These are phyloP conservation scores for Prunella fulvescens DNA, from an alignment of 2,113 vertebrate species.

Conservation along the genomic window DNA sequence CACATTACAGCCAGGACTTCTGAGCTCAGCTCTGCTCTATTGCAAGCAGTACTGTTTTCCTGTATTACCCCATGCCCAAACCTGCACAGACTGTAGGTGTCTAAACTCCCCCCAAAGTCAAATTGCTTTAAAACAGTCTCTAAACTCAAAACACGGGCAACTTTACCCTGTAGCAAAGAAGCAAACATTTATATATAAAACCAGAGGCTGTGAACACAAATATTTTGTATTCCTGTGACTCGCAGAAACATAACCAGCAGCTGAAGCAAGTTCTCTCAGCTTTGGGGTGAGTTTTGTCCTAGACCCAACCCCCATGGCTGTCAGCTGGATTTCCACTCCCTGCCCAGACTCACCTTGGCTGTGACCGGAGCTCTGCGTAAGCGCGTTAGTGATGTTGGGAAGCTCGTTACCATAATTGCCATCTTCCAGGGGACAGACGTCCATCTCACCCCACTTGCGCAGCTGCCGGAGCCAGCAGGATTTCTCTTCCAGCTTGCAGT, in stretches of 20 bases:
- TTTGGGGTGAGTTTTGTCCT: not conserved
- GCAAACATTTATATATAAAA: not conserved
- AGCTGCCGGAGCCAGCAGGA: constrained; percentile 93
- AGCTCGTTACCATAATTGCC: constrained; percentile 97
- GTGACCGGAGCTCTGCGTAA: constrained; percentile 87
- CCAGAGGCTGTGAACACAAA: not conserved
- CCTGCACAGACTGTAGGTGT: not conserved
- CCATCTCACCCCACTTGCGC: constrained; percentile 94
- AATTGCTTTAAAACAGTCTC: not conserved
- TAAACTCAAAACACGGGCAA: not conserved
- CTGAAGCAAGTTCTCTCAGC: not conserved
- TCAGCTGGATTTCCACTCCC: not conserved
- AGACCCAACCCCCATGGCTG: not conserved
- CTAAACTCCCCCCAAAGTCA: not conserved
- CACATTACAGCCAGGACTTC: not conserved
- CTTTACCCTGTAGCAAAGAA: not conserved
- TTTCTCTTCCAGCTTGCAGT: constrained; percentile 97
- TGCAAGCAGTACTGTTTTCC: not conserved
- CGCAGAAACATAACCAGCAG: not conserved
- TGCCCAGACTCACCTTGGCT: constrained; percentile 81
- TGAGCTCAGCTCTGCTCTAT: not conserved
- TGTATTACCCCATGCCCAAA: not conserved
- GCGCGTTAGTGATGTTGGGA: constrained; percentile 94
- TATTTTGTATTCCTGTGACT: not conserved
- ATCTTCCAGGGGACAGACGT: constrained; percentile 94